Base-by-base conservation (phyloP, 2,113 vertebrate species). In the Piaya cayana region DNA sequence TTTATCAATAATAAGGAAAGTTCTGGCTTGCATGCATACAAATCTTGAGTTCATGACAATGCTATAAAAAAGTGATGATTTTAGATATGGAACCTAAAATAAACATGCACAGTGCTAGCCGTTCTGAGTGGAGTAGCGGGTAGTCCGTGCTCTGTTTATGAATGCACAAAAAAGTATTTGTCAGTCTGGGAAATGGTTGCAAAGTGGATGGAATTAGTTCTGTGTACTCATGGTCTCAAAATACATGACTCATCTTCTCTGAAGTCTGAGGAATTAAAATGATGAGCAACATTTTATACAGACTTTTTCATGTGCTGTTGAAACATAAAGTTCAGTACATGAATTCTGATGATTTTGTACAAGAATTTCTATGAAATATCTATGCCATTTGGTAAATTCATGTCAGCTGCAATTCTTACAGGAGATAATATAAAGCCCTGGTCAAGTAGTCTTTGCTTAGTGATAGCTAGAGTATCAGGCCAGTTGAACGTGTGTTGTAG, bases 371-470 rank as follows among this genome's bases (percentile, higher is more conserved):
- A 72, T 92, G 90, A 86, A 89, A 97, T 90, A 94, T 95, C 86
- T 59, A 90, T 96, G 90, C 95, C 5, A 42, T 97, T 97, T 96
- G 94, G 93, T 96, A 87, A 95, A 84, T 95, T 88, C 75, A 95
- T 96, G 97, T 96, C 94, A 96, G 92, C 95, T 97, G 95, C 95
- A 97, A 45, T 96, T 96, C 77, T 90, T 96, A 90, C 47, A 90
- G 97, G 88, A 92, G 92, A 70, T 90, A 77, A 88, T 88, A 85
- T 70, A 95, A 96, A 96, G 87, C 88, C 84, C 87, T 97, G 95
- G 79, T 94, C 94, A 95, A 95, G 78, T 83, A 95, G 91, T 91
- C 94, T 93, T 95, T 97, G 86, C 95, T 94, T 94, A 93, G 92
- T 95, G 94, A 86, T 60, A 94, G 88, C 89, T 80, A 88, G 86